Percentiles rank a stretch among this genome's conserved stretches.
phyloP scores from a whole-genome alignment of 2,888 invertebrate genomes.

The Drosophila mercatorum region DNA sequence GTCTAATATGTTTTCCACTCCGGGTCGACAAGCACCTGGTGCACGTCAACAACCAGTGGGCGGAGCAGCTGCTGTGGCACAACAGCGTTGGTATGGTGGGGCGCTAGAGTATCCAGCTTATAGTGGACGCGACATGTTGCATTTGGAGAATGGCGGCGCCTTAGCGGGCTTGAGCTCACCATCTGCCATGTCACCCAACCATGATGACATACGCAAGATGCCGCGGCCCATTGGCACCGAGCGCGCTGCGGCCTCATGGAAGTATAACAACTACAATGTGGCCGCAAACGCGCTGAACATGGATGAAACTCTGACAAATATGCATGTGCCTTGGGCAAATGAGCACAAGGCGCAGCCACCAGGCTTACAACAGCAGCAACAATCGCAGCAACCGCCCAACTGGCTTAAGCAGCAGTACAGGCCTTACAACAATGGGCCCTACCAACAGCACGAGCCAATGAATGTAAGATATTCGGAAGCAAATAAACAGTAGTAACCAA shows the following conservation, averaged over 20 bases:
- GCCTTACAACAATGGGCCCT: conserved; percentile 77
- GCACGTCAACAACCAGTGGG: conserved; percentile 51
- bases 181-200: conserved; percentile 85
- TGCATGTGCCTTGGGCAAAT: conserved; percentile 63
- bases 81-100: conserved; percentile 77
- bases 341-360: conserved; percentile 67
- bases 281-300: conserved; percentile 58
- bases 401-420: conserved; percentile 72
- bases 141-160: conserved; percentile 82
- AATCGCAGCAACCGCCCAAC: conserved; percentile 74
- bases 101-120: conserved; percentile 74
- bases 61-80: conserved; percentile 55
- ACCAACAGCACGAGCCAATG: conserved; percentile 78
- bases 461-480: conserved; percentile 55
- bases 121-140: conserved; percentile 80
- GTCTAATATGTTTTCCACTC: conserved; percentile 68
- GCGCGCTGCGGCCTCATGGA: conserved; percentile 86
- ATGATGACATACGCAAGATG: conserved; percentile 85
- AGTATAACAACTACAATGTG: conserved; percentile 82
- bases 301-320: conserved; percentile 63
- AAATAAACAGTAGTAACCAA: not conserved
- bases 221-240: conserved; percentile 93
- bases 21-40: conserved; percentile 72
- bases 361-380: conserved; percentile 67
- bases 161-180: conserved; percentile 82